Conservation (phyloP, 2,888 invertebrate genomes). For the Abscondita cerata region DNA sequence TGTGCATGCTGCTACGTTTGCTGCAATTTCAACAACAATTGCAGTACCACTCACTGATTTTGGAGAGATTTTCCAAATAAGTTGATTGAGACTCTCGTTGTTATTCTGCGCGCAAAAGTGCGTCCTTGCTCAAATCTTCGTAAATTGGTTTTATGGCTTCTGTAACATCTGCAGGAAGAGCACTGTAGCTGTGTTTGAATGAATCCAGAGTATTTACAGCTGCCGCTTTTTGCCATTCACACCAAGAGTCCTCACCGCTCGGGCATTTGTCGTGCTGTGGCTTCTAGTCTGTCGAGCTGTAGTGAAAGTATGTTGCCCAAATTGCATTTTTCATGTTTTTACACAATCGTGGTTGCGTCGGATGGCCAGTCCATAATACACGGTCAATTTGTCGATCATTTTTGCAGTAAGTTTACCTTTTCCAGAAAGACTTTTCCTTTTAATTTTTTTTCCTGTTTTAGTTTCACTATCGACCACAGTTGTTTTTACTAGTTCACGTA, state of each 20-base stretch:
- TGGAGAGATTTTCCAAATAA: too few species aligned
- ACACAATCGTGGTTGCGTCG: constrained; percentile 5
- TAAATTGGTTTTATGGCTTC: too few species aligned
- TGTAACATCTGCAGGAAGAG: background rate
- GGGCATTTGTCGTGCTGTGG: constrained; percentile 44
- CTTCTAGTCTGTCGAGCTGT: constrained; percentile 44
- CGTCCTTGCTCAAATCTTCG: too few species aligned
- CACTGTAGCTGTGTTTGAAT: background rate
- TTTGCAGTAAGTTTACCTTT: constrained; percentile 16
- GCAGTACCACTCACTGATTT: too few species aligned
- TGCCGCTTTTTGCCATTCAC: constrained; percentile 35
- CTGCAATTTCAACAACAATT: too few species aligned
- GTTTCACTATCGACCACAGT: too few species aligned
- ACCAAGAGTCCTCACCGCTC: constrained; percentile 35
- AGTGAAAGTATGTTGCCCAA: constrained; percentile 45
- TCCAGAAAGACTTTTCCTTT: too few species aligned
- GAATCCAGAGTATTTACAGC: constrained; percentile 3
- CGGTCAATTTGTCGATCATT: constrained; percentile 13
- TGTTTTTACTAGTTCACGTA: too few species aligned
- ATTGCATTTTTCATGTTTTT: constrained; percentile 43
- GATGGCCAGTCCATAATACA: constrained; percentile 2
- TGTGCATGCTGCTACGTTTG: too few species aligned
- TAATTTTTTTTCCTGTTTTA: too few species aligned
- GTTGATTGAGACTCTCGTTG: too few species aligned
- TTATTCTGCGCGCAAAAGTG: too few species aligned